A percentile compares a stretch with the other conserved stretches of the same genome.
phyloP scores from a whole-genome alignment of 2,113 vertebrate genomes.

The Ctenomys sociabilis region DNA sequence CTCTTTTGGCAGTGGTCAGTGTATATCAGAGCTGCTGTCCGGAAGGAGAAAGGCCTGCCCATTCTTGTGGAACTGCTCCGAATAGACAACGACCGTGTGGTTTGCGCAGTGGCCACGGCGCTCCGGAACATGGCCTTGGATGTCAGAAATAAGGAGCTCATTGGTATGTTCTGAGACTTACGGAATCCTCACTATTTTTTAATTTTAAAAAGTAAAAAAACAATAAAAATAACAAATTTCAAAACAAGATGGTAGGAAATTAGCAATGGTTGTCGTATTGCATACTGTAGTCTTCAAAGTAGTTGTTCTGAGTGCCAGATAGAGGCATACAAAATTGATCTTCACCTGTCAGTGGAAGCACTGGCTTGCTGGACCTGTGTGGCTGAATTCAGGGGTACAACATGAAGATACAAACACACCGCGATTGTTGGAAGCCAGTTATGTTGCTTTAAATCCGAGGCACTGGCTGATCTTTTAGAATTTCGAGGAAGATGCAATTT shows the following conservation, averaged over 20 bases:
- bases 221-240: no score
- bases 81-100: constrained; percentile 99
- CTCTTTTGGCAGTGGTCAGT: constrained; percentile 94
- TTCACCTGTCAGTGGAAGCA: not conserved
- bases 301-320: no score
- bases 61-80: constrained; percentile 98
- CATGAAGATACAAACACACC: accelerated
- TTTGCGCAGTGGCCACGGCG: constrained; percentile 98
- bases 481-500: not conserved
- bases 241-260: no score
- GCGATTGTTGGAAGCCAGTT: not conserved
- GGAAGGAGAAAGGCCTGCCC: constrained; percentile 98
- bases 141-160: constrained; percentile 98
- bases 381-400: not conserved
- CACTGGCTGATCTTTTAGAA: not conserved
- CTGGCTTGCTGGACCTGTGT: accelerated
- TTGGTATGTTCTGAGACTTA: constrained; percentile 89
- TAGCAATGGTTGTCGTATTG: no score
- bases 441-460: not conserved
- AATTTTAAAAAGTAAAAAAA: no score
- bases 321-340: not conserved
- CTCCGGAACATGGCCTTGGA: constrained; percentile 99
- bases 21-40: constrained; percentile 97
- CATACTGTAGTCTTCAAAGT: no score
- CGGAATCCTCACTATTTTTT: not conserved